Evolutionary conservation across 2,113 vertebrate species (phyloP), one percentile per base, ranked within the genome.

Genomic region (Cynoglossus semilaevis): DNA sequence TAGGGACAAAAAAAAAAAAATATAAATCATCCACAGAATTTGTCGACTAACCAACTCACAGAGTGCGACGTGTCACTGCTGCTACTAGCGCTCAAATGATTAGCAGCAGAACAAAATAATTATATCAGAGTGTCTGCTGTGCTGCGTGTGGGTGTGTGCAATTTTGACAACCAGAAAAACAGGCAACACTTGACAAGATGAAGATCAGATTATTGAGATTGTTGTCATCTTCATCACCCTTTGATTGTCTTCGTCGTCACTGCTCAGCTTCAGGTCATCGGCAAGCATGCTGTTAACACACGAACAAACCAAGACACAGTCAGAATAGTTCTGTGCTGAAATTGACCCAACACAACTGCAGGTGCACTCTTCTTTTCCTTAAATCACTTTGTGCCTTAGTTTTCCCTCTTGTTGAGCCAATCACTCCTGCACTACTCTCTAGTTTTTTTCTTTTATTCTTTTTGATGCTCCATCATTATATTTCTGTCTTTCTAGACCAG

Each of bases 251-350:
- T 92, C 91, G 7, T 92, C 91, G 45, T 92, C 91, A 68, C 91
- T 92, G 86, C 90, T 92, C 57, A 92, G 81, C 68, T 86, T 88
- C 61, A 92, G 76, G 74, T 92, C 91, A 74, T 92, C 89, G 38
- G 88, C 91, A 4, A 92, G 87, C 91, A 92, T 92, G 34, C 91
- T 92, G 78, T 12, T 43, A 71, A 56, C 47, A 64, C 61, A 61
- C 38, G 58, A 38, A 71, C 29, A 72, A 7, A 46, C 15, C 15
- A 4, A 35, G 15, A 36, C 14, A 13, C 22, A 50, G 38, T 41
- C 10, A 12, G 38, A 41, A 11, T 13, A 41, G 14, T 11, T 12
- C 4, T 14, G 4, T 14, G 14, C 9, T 40, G 22, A 29, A 6
- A 29, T 29, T 6, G n/a, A n/a, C n/a, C n/a, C n/a, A n/a, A n/a